These are phyloP conservation scores for Furcula furcula DNA, from an alignment of 2,888 invertebrate genomes.

Conservation along the genomic window DNA sequence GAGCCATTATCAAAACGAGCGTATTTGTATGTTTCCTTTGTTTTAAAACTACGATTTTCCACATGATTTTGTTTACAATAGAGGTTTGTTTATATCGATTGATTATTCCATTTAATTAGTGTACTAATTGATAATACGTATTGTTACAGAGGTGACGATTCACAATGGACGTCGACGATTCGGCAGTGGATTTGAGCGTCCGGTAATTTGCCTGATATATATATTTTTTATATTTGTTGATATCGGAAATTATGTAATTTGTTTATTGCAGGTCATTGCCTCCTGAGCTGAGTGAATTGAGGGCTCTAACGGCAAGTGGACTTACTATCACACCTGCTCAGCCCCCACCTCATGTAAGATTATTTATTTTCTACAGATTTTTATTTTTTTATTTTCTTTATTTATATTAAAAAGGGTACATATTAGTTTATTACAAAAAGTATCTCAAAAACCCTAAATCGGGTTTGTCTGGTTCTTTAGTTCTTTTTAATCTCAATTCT, in stretches of 20 bases:
- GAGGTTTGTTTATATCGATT: slow-evolving; percentile 40
- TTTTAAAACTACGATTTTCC: slow-evolving; percentile 8
- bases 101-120: slow-evolving; percentile 25
- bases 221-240: slow-evolving; percentile 9
- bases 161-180: slow-evolving; percentile 94
- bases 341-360: slow-evolving; percentile 77
- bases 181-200: slow-evolving; percentile 94
- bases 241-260: slow-evolving; percentile 34
- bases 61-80: slow-evolving; percentile 7
- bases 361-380: not conserved
- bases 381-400: not conserved
- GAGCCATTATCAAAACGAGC: slow-evolving; percentile 13
- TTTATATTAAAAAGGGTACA: too few species aligned
- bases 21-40: slow-evolving; percentile 7
- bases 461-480: too few species aligned
- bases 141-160: slow-evolving; percentile 44
- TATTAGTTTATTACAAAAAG: too few species aligned
- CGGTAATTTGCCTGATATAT: slow-evolving; percentile 75
- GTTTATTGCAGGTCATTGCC: slow-evolving; percentile 62
- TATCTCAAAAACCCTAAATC: too few species aligned
- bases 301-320: slow-evolving; percentile 83
- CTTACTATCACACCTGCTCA: slow-evolving; percentile 84
- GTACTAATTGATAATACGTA: slow-evolving; percentile 38
- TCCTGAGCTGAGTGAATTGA: slow-evolving; percentile 79
- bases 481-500: too few species aligned